Percentiles rank a stretch among this genome's conserved stretches.
Conservation (phyloP, 1,140 invertebrate species). For the Phymorhynchus buccinoides region DNA sequence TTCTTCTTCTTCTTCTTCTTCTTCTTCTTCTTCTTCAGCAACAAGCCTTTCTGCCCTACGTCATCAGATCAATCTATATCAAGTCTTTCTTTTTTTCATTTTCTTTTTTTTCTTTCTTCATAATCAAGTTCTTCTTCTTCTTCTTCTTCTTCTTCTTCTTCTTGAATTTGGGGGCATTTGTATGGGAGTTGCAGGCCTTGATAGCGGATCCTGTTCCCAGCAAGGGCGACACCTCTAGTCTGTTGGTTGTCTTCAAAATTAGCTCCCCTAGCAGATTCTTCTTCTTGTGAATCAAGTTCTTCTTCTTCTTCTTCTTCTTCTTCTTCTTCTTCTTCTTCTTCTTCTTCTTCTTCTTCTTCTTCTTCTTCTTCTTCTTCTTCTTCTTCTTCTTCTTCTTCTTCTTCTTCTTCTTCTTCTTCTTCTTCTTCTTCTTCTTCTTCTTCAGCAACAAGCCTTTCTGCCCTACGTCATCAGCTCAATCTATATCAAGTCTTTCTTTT, state of each 20-base stretch:
- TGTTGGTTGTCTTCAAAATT: not conserved
- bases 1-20: not conserved
- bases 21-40: not conserved
- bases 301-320: not conserved
- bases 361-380: too few relatives aligned
- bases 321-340: not conserved
- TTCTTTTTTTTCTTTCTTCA: too few relatives aligned
- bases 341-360: not conserved
- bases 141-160: too few relatives aligned
- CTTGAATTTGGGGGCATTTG: too few relatives aligned
- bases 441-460: too few relatives aligned
- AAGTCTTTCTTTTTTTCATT: not conserved
- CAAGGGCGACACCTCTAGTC: not conserved
- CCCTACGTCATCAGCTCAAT: too few relatives aligned
- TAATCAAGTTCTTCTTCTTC: too few relatives aligned
- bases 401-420: not conserved
- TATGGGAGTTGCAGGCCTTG: not conserved
- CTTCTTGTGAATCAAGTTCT: not conserved
- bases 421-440: not conserved
- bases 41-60: too few relatives aligned
- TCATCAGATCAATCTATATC: too few relatives aligned
- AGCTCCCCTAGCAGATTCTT: not conserved
- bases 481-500: not conserved
- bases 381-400: too few relatives aligned
- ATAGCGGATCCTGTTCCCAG: not conserved